Evolutionary conservation across 2,888 invertebrate species (phyloP).

Genomic region (Dasysyrphus albostriatus): DNA sequence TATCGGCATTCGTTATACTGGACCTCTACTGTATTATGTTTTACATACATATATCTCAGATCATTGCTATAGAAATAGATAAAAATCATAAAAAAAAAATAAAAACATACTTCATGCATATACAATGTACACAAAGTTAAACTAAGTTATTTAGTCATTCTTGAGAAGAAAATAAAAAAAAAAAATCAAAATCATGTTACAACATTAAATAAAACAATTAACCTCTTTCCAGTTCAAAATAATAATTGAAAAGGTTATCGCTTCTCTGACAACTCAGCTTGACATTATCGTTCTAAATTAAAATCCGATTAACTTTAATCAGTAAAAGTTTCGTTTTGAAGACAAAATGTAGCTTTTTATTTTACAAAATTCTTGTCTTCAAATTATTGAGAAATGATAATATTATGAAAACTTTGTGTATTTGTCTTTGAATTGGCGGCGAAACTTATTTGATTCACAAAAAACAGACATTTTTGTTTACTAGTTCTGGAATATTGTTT

Average conservation of each 20-base stretch:
- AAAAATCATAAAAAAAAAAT: no score
- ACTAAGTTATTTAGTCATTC: not conserved
- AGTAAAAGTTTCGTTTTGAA: not conserved
- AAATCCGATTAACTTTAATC: conserved; percentile 13
- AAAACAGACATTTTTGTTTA: not conserved
- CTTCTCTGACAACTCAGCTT: conserved; percentile 41
- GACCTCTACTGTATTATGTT: no score
- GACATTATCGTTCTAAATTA: conserved; percentile 21
- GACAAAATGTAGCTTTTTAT: not conserved
- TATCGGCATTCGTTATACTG: no score
- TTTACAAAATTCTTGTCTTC: conserved; percentile 12
- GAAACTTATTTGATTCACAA: not conserved
- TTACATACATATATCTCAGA: no score
- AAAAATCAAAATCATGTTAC: conserved; percentile 47
- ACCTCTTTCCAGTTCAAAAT: conserved; percentile 41
- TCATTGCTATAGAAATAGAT: no score
- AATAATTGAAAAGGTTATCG: conserved; percentile 70
- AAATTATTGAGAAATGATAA: conserved; percentile 11
- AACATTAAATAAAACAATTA: conserved; percentile 59
- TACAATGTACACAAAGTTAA: not conserved
- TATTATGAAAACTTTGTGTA: not conserved
- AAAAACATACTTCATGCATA: no score
- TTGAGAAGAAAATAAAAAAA: not conserved
- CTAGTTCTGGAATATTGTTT: not conserved
- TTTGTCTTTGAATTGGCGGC: not conserved